These are phyloP conservation scores for Chrysocyon brachyurus DNA, from an alignment of 2,797 vertebrate species.

Conservation along the genomic window DNA sequence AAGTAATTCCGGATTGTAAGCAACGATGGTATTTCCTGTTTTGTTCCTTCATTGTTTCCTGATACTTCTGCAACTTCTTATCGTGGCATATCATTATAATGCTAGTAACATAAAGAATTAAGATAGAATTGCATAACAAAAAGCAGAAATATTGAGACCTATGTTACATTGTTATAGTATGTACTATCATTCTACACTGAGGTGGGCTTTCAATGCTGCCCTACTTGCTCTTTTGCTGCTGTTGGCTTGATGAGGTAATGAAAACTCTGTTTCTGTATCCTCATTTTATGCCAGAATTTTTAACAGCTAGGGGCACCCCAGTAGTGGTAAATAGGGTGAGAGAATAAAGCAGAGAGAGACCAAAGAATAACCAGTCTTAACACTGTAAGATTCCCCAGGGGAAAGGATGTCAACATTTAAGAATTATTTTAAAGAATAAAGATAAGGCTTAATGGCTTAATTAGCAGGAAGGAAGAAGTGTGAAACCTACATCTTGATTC, in stretches of 20 bases:
- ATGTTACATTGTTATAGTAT: accelerated
- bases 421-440: background rate
- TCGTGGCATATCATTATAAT: background rate
- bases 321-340: too few species aligned
- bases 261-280: background rate
- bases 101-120: background rate
- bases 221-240: background rate
- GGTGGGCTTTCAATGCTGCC: background rate
- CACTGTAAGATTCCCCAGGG: background rate
- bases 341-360: background rate
- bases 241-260: background rate
- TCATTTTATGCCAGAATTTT: background rate
- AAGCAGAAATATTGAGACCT: background rate
- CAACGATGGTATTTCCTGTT: background rate
- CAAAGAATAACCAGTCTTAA: background rate
- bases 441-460: background rate
- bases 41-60: background rate
- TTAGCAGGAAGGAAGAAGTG: background rate
- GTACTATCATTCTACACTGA: background rate
- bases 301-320: background rate
- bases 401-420: background rate
- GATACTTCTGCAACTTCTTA: background rate
- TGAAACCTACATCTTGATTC: background rate
- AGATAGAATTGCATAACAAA: background rate
- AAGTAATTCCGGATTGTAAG: background rate